Conservation (phyloP, 1,140 invertebrate genomes). For the Nylanderia fulva region DNA sequence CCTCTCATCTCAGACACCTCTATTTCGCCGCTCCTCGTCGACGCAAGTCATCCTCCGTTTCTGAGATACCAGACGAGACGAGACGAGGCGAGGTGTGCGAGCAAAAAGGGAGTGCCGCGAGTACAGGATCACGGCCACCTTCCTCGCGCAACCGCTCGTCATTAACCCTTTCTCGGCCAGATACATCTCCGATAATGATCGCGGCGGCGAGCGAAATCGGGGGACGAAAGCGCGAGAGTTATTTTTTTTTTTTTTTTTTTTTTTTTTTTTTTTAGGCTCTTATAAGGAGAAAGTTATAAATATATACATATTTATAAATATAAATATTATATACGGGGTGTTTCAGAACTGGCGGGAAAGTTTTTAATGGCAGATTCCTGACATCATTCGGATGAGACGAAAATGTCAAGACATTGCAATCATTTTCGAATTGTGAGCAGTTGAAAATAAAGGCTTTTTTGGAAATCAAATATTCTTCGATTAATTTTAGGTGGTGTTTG, state of each 20-base stretch:
- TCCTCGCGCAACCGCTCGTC: slow-evolving; percentile 64
- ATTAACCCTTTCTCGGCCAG: slow-evolving; percentile 64
- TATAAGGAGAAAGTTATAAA: not conserved
- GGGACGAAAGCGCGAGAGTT: slow-evolving; percentile 29
- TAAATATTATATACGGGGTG: too few species aligned
- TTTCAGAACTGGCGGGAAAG: too few species aligned
- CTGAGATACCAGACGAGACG: slow-evolving; percentile 62
- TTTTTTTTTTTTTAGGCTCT: too few species aligned
- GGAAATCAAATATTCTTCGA: too few species aligned
- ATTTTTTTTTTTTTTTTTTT: not conserved
- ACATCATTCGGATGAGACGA: too few species aligned
- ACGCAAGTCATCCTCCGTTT: slow-evolving; percentile 79
- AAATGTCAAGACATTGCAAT: too few species aligned
- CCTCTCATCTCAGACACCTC: slow-evolving; percentile 84
- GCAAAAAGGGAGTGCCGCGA: slow-evolving; percentile 46
- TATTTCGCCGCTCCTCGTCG: slow-evolving; percentile 79
- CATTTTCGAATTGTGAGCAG: too few species aligned
- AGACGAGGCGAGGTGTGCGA: slow-evolving; percentile 14
- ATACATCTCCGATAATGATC: slow-evolving; percentile 49
- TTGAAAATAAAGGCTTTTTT: too few species aligned
- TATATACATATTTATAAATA: too few species aligned
- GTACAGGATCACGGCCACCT: slow-evolving; percentile 57
- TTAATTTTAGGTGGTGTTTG: too few species aligned
- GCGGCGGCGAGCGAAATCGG: slow-evolving; percentile 21
- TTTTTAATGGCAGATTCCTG: too few species aligned